Evolutionary conservation across 2,113 vertebrate species (phyloP), one percentile per base, ranked within the genome.

Genomic region (Xenopus laevis): DNA sequence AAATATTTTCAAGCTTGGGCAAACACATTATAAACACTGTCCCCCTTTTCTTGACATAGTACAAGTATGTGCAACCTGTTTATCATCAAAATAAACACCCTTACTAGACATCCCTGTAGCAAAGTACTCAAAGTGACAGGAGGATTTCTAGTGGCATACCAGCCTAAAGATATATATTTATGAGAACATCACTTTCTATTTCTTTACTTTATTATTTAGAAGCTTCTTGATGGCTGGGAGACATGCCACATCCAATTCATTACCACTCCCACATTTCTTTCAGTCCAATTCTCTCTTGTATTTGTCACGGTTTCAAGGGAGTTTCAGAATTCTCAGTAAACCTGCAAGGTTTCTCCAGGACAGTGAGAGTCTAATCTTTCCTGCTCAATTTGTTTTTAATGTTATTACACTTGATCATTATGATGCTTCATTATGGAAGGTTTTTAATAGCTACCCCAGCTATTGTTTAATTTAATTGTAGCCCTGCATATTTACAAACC

Each of bases 181-280:
- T 91, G 91, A 91, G 91, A 89, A 91, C 91, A 90, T 92, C 91
- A 91, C 90, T 92, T 91, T 90, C 89, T 91, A 89, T 92, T 91
- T 91, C 88, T 83, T 87, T 92, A 88, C 88, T 87, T 81, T 85
- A 86, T 85, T 82, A 88, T 85, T 86, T 86, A 87, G 87, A 82
- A 88, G 89, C 88, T 88, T 90, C 85, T 85, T 81, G 80, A 81
- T 83, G 4, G 88, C 90, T 87, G 86, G 85, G 64, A 89, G 89
- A 84, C 82, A 86, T 81, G 88, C 90, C 88, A 86, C 86, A 88
- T 87, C 88, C 85, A 84, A 84, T 88, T 83, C 85, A 86, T 87
- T 91, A 84, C 81, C 72, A 75, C 82, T 87, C 82, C 84, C 79
- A 79, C 87, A 80, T 88, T 90, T 87, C 86, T 85, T 87, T 87